A percentile compares a stretch with the other conserved stretches of the same genome.
Conservation (phyloP, 2,888 invertebrate genomes). For the Gonocerus acuteangulatus region DNA sequence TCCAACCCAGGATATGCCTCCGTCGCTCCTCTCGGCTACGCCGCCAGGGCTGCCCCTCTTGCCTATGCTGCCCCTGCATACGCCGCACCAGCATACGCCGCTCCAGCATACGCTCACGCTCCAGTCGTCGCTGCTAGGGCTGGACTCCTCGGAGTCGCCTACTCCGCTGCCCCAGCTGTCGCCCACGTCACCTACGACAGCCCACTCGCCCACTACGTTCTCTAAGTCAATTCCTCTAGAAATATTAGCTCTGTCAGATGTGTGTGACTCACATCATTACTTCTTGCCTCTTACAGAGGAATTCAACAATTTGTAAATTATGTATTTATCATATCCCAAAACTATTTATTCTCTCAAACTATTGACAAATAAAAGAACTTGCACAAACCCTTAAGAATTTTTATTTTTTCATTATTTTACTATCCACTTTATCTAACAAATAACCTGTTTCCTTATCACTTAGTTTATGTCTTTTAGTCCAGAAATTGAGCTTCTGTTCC, state of each 20-base stretch:
- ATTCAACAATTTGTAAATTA: background rate
- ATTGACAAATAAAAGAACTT: background rate
- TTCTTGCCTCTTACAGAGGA: background rate
- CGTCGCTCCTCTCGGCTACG: background rate
- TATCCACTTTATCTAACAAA: too few species aligned
- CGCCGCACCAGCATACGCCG: conserved; percentile 3
- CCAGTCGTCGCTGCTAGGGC: conserved; percentile 23
- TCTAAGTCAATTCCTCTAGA: conserved; percentile 23
- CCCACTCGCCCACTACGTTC: conserved; percentile 37
- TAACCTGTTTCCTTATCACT: too few species aligned
- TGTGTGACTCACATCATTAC: conserved; percentile 11
- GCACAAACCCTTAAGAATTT: too few species aligned
- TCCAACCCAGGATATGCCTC: conserved; percentile 50
- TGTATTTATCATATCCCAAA: background rate
- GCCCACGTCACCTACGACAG: conserved; percentile 39
- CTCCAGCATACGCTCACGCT: conserved; percentile 8
- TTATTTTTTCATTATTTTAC: too few species aligned
- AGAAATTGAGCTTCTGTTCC: too few species aligned
- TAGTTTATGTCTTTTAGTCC: too few species aligned
- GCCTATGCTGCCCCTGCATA: conserved; percentile 29
- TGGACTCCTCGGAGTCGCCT: conserved; percentile 37
- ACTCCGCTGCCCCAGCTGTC: conserved; percentile 38
- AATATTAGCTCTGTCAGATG: background rate
- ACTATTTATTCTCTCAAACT: background rate
- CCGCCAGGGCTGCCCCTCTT: conserved; percentile 31